A percentile compares a stretch with the other conserved stretches of the same genome.
Evolutionary conservation across 2,113 vertebrate species (phyloP).

Genomic region (Stigmatopora argus): DNA sequence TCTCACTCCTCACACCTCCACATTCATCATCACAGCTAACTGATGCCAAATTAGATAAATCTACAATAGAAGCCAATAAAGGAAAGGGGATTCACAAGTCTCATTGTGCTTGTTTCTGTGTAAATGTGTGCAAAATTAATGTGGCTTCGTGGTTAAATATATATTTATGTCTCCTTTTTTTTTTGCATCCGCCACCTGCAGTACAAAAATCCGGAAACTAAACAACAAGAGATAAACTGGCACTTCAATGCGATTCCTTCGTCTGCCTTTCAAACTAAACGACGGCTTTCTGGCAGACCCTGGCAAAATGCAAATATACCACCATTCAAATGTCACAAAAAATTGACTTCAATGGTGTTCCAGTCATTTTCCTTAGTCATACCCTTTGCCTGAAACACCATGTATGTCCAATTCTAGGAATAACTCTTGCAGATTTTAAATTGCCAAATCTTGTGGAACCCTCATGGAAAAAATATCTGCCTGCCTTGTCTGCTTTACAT

Average conservation of each 20-base stretch:
- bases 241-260: conserved; percentile 37
- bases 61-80: conserved; percentile 13
- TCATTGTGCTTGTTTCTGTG: neutral
- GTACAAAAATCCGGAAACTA: conserved; percentile 9
- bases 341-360: conserved; percentile 36
- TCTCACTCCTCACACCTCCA: conserved; percentile 30
- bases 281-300: conserved; percentile 23
- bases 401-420: conserved; percentile 23
- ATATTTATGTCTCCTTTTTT: neutral
- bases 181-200: conserved; percentile 28
- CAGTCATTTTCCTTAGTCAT: conserved; percentile 42
- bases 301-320: conserved; percentile 56
- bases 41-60: conserved; percentile 19
- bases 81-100: conserved; percentile 3
- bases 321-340: conserved; percentile 49
- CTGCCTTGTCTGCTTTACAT: conserved; percentile 18
- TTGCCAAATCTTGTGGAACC: conserved; percentile 15
- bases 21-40: conserved; percentile 2
- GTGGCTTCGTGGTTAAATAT: conserved; percentile 1
- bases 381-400: conserved; percentile 19
- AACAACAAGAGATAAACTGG: conserved; percentile 32
- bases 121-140: neutral
- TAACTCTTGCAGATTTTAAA: conserved; percentile 15
- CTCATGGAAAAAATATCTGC: conserved; percentile 9
- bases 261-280: conserved; percentile 38